phyloP scores from a whole-genome alignment of 2,888 invertebrate species.

The Conchocele bisecta region DNA sequence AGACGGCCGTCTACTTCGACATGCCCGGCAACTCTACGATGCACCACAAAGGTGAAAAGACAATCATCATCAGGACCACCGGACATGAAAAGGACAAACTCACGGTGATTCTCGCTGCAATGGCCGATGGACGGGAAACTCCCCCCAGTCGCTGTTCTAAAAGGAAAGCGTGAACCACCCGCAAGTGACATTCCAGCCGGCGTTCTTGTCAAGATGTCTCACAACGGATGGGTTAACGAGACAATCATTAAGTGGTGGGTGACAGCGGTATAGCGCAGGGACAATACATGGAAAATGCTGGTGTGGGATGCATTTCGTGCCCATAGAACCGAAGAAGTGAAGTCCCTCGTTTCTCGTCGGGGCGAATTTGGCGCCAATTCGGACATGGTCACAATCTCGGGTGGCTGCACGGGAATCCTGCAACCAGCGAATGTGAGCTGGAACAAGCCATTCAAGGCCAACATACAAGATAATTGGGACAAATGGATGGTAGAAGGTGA shows the following conservation, averaged over 20 bases:
- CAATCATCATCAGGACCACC: slow-evolving; percentile 24
- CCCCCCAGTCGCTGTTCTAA: slow-evolving; percentile 18
- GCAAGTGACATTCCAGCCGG: slow-evolving; percentile 8
- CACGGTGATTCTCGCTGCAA: slow-evolving; percentile 24
- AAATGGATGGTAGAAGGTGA: slow-evolving; percentile 25
- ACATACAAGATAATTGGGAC: slow-evolving; percentile 20
- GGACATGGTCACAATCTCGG: slow-evolving; percentile 18
- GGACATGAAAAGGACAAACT: slow-evolving; percentile 30
- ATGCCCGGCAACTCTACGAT: slow-evolving; percentile 33
- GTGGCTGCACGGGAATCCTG: slow-evolving; percentile 24
- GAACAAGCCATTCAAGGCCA: slow-evolving; percentile 28
- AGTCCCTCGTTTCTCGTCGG: slow-evolving; percentile 15
- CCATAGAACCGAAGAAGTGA: slow-evolving; percentile 16
- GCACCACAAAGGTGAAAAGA: slow-evolving; percentile 20
- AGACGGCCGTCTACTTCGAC: slow-evolving; percentile 32
- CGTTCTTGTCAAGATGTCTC: slow-evolving; percentile 17
- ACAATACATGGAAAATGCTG: not conserved
- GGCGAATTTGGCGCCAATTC: slow-evolving; percentile 15
- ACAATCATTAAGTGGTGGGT: slow-evolving; percentile 24
- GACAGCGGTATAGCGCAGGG: slow-evolving; percentile 9
- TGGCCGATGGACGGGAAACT: slow-evolving; percentile 29
- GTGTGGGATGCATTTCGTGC: slow-evolving; percentile 26
- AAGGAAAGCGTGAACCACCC: slow-evolving; percentile 13
- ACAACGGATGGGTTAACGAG: slow-evolving; percentile 33
- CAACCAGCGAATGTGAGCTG: slow-evolving; percentile 28